These are phyloP conservation scores for Capreolus pygargus DNA, from an alignment of 2,113 vertebrate genomes.

Conservation along the genomic window DNA sequence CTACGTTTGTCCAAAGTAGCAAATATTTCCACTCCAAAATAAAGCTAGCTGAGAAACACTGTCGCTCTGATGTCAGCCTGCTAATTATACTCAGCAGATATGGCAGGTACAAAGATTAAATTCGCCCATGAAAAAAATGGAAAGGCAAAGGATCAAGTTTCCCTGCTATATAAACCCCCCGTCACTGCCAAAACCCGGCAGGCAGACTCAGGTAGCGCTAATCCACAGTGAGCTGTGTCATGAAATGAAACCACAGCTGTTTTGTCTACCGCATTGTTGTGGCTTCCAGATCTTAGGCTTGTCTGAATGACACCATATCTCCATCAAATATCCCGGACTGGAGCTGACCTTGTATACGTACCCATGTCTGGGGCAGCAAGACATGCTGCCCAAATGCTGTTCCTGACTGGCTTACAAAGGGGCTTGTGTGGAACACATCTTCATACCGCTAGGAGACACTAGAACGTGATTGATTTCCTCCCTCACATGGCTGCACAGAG, in stretches of 20 bases:
- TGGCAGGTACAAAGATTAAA: conserved; percentile 70
- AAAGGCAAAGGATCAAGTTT: conserved; percentile 50
- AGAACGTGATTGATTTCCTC: not conserved
- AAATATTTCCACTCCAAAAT: conserved; percentile 64
- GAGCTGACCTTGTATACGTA: conserved; percentile 16
- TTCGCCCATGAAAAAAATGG: conserved; percentile 44
- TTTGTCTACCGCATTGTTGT: conserved; percentile 27
- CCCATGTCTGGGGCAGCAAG: conserved; percentile 6
- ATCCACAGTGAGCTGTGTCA: not conserved
- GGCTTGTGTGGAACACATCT: not conserved
- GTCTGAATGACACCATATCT: not conserved
- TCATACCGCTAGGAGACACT: not conserved
- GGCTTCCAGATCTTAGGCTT: conserved; percentile 24
- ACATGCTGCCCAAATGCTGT: not conserved
- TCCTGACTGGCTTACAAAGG: not conserved
- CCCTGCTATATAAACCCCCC: conserved; percentile 23
- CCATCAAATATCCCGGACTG: not conserved
- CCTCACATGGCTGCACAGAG: not conserved
- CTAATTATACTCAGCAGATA: conserved; percentile 73
- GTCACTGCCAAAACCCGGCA: not conserved
- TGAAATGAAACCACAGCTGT: not conserved
- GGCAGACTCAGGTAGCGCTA: not conserved
- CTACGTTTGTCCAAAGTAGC: conserved; percentile 60
- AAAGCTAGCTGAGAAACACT: conserved; percentile 52
- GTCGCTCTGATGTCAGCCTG: conserved; percentile 64